Base-by-base conservation (phyloP, 2,888 invertebrate species). In the Acronicta alni region DNA sequence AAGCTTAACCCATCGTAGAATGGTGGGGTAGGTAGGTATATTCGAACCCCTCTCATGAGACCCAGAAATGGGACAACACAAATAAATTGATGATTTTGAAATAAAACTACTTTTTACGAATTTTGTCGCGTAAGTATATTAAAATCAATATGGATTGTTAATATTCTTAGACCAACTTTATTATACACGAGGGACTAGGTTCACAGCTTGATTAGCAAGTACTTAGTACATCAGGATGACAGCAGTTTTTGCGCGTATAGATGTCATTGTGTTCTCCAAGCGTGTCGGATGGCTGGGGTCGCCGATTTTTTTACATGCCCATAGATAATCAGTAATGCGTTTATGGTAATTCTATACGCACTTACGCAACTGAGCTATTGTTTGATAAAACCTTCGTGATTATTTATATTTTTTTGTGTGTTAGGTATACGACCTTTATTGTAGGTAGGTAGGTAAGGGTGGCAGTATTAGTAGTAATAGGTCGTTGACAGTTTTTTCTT, bases 291-390 rank as follows among this genome's bases (percentile, higher is more conserved):
- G 17, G 20, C 18, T 35, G 59, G 60, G 60, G 66, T 58, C 67
- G 63, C 37, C 18, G 47, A 23, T 65, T 72, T 72, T 71, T 77
- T 61, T 47, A 41, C 42, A 43, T 65, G 53, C 57, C 39, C 52
- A 60, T 67, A 63, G 23, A 63, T 45, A 74, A 69, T 68, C 62
- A 53, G 56, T 53, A 48, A 57, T 59, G 52, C 62, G 37, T 60
- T 69, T 75, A 61, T 75, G 58, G 66, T 71, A 57, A 74, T 74
- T 75, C 41, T 61, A 45, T 65, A 74, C 76, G 63, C 67, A 47
- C 26, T 57, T 58, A 69, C 55, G 57, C 52, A 63, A 76, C 35
- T 46, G 51, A 52, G 51, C 61, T 48, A 70, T 77, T 70, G 74
- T 66, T 60, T 52, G 17, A 42, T 57, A 44, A 52, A 57, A 57